Evolutionary conservation across 2,113 vertebrate species (phyloP).

Genomic region (Madoqua kirkii): DNA sequence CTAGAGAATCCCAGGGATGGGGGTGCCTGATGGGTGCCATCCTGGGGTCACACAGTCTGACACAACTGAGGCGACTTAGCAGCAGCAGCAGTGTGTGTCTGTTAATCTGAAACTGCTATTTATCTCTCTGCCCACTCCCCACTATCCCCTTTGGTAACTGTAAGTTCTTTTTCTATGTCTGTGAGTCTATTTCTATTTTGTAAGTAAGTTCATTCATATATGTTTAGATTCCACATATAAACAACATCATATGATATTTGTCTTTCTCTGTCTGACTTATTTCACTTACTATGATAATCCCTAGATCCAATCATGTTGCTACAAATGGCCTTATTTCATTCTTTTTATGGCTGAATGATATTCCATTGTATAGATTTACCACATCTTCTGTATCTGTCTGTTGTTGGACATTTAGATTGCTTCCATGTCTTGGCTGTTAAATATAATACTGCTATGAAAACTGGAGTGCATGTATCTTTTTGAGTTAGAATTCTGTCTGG

Average conservation of each 20-base stretch:
- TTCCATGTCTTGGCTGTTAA: not conserved
- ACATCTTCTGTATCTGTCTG: not conserved
- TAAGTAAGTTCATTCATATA: not conserved
- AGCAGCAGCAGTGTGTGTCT: not conserved
- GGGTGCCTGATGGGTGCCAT: no score
- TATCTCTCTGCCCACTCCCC: not conserved
- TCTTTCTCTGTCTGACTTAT: not conserved
- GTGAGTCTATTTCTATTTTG: not conserved
- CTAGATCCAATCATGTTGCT: not conserved
- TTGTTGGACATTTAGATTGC: not conserved
- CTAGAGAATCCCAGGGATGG: no score
- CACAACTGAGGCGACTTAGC: no score
- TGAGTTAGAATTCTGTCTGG: not conserved
- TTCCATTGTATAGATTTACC: not conserved
- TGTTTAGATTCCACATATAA: not conserved
- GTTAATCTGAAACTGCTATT: not conserved
- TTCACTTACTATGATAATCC: not conserved
- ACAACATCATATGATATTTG: not conserved
- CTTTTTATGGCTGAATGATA: not conserved
- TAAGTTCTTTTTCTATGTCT: not conserved
- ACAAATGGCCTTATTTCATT: not conserved
- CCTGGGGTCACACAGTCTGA: no score
- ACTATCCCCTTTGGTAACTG: not conserved
- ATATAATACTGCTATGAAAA: not conserved
- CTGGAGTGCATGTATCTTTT: not conserved